Base-by-base conservation (phyloP, 2,888 invertebrate species). In the Bombylius major region DNA sequence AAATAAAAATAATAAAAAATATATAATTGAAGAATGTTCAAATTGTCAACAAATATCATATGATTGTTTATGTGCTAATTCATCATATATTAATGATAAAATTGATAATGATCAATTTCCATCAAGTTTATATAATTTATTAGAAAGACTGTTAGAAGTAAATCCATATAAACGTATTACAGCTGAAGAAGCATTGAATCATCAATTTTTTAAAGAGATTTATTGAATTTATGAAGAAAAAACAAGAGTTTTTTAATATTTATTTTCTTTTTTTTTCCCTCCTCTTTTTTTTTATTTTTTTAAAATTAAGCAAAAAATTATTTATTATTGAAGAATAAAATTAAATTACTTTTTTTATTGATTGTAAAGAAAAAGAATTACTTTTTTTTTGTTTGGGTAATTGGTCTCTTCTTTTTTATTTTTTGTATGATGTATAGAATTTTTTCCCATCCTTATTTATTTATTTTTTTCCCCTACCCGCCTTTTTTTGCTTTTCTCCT, bases 161-260 rank as follows among this genome's bases (percentile, higher is more conserved):
- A 82, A 89, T 77, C 88, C 89, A n/a, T 76, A 78, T 65, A 78
- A 79, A 42, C 80, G 92, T 64, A 80, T 85, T 60, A 79, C 84
- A 11, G 92, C 92, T 39, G 79, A 78, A 23, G 79, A 82, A 57
- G 91, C 92, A 47, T 76, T 92, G 39, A 70, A 74, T 47, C 91
- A 92, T 78, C 82, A 86, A 52, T 92, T 89, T 75, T 78, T 91
- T 46, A 62, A 31, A 12, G 48, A 45, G 14, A 45, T 14, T 45
- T 45, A 11, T 42, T 42, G 11, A 9, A 8, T 36, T 36, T 46
- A 14, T 4, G n/a, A 13, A 46, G 5, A 3, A 23, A 47, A 14
- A 23, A 47, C 31, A 23, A 47, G 5, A 8, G 4, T 36, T 36
- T 36, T 36, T 8, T 3, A 36, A 11, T 9, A 42, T 42, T 42